Base-by-base conservation (phyloP, 2,888 invertebrate genomes). In the Tipula helvola region DNA sequence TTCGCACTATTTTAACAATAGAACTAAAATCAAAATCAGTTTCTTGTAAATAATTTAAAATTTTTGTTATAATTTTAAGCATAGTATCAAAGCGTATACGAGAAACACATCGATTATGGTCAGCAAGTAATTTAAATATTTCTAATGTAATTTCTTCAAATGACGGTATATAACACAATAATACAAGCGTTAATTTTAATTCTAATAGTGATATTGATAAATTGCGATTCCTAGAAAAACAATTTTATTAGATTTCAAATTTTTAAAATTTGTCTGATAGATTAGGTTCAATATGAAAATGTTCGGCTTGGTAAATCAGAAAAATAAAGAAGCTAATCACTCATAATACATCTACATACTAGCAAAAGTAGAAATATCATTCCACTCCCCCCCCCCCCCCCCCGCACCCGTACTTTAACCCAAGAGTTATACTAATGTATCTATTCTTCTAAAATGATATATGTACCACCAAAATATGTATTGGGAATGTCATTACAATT, bases 41-140 rank as follows among this genome's bases (percentile, higher is more conserved):
- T 86, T 91, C 91, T n/a, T 91, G 91, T 57, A 91, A 86, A 84
- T 90, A 91, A 7, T 89, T 89, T 3, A 91, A 87, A 5, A 91
- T 88, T 87, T 91, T 91, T n/a, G 89, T 89, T 1, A 91, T 87
- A 57, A 90, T 90, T 18, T 88, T 89, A 39, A 91, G 86, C 4
- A 91, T 87, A 87, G 90, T 90, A 85, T 91, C 90, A 47, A 91
- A 90, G 3, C 90, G 90, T 52, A 89, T 89, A 83, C 90, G 90
- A 0, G 91, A 89, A 8, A 91, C 90, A 87, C 89, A 90, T 87
- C 89, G 89, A 0, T 90, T 89, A 47, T 87, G 87, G 88, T 91
- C 90, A 1, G 89, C 89, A 39, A 90, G 88, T 85, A 91, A 88
- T 36, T 88, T 88, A 87, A 89, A 91, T 87, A 90, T 90, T 86